Evolutionary conservation across 2,797 vertebrate genomes (phyloP).

Genomic region (Dermochelys coriacea): DNA sequence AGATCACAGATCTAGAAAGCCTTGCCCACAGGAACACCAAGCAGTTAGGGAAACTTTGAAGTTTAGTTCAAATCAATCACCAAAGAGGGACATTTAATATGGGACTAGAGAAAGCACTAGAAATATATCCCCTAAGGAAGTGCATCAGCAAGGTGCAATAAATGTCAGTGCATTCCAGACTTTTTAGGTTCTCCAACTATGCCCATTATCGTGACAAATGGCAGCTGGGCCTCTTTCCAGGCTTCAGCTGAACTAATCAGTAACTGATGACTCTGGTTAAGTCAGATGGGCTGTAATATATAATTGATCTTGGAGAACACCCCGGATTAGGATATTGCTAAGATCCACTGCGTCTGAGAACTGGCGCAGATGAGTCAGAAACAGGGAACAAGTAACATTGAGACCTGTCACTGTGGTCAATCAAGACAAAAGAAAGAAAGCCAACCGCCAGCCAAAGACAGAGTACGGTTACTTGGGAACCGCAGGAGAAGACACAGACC

Average conservation of each 20-base stretch:
- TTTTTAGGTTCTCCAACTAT: neutral
- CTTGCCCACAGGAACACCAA: neutral
- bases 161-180: constrained; percentile 2
- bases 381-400: neutral
- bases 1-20: neutral
- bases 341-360: neutral
- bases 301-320: neutral
- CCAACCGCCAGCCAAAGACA: neutral
- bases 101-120: constrained; percentile 8
- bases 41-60: neutral
- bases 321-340: neutral
- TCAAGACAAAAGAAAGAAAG: rapidly evolving
- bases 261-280: rapidly evolving
- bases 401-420: too few relatives aligned
- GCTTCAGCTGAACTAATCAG: rapidly evolving
- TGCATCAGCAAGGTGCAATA: constrained; percentile 3
- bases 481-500: neutral
- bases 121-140: neutral
- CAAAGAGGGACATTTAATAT: neutral
- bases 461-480: neutral
- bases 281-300: neutral
- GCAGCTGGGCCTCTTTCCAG: neutral
- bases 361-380: neutral
- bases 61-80: neutral
- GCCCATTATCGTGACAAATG: neutral